A percentile compares a stretch with the other conserved stretches of the same genome.
Evolutionary conservation across 1,140 invertebrate species (phyloP).

Genomic region (Grapholita molesta): DNA sequence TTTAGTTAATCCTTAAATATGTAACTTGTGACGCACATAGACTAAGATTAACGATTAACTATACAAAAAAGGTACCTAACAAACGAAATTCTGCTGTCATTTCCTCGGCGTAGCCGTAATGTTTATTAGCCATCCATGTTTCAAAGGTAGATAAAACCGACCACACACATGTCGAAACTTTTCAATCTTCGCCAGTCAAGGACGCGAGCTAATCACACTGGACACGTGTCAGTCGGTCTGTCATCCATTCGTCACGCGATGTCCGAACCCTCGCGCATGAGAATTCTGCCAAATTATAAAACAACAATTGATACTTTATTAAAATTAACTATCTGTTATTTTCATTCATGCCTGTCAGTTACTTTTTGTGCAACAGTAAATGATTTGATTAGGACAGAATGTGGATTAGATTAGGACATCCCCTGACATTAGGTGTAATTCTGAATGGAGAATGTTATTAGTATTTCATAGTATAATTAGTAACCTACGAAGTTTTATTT

Average conservation of each 20-base stretch:
- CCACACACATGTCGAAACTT: neutral
- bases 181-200: neutral
- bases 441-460: neutral
- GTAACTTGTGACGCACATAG: too few species aligned
- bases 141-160: neutral
- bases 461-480: too few species aligned
- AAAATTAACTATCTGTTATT: neutral
- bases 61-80: too few species aligned
- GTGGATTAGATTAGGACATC: neutral
- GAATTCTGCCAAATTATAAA: constrained; percentile 1
- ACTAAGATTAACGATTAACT: too few species aligned
- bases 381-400: too few species aligned
- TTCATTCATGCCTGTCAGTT: neutral
- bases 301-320: constrained; percentile 3
- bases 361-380: neutral
- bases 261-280: constrained; percentile 3
- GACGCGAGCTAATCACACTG: neutral
- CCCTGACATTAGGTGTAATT: neutral
- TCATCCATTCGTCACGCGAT: constrained; percentile 6
- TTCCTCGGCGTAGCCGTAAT: too few species aligned
- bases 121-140: too few species aligned
- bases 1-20: too few species aligned
- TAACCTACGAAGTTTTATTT: too few species aligned
- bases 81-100: too few species aligned
- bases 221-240: neutral